Conservation (phyloP, 1,140 invertebrate species). For the Cyrtorhinus lividipennis region DNA sequence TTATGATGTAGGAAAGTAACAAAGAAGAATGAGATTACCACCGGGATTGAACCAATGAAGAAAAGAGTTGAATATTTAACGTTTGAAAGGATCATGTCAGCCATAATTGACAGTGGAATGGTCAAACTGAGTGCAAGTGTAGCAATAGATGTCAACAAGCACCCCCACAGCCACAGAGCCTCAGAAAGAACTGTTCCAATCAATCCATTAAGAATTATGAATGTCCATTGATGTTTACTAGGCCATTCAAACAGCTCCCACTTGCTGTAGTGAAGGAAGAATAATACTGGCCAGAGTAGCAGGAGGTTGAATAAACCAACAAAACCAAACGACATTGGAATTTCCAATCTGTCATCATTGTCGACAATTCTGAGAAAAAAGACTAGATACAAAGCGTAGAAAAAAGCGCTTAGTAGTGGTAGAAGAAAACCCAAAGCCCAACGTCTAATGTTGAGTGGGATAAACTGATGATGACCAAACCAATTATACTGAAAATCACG, state of each 20-base stretch:
- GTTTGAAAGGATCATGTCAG: constrained; percentile 61
- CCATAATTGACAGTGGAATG: constrained; percentile 71
- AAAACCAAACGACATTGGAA: constrained; percentile 84
- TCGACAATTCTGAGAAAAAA: constrained; percentile 65
- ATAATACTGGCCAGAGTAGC: constrained; percentile 72
- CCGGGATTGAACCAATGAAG: constrained; percentile 60
- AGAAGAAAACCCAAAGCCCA: constrained; percentile 54
- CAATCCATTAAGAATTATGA: constrained; percentile 69
- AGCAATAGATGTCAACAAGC: constrained; percentile 75
- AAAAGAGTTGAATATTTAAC: constrained; percentile 58
- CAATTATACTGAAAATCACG: constrained; percentile 61
- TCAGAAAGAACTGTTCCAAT: constrained; percentile 74
- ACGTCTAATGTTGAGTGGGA: constrained; percentile 45
- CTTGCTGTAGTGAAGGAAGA: constrained; percentile 61
- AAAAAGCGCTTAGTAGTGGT: constrained; percentile 64
- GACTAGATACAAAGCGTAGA: constrained; percentile 72
- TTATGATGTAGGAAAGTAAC: constrained; percentile 59
- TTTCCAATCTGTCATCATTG: constrained; percentile 74
- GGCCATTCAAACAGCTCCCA: constrained; percentile 70
- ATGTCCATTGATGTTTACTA: constrained; percentile 56
- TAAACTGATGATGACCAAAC: constrained; percentile 56
- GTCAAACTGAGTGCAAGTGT: constrained; percentile 68
- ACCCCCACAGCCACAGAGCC: constrained; percentile 76
- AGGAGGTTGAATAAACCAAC: constrained; percentile 71
- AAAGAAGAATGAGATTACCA: constrained; percentile 61